Percentiles rank a stretch among this genome's conserved stretches.
phyloP scores from a whole-genome alignment of 2,113 vertebrate species.

The Strigops habroptila region DNA sequence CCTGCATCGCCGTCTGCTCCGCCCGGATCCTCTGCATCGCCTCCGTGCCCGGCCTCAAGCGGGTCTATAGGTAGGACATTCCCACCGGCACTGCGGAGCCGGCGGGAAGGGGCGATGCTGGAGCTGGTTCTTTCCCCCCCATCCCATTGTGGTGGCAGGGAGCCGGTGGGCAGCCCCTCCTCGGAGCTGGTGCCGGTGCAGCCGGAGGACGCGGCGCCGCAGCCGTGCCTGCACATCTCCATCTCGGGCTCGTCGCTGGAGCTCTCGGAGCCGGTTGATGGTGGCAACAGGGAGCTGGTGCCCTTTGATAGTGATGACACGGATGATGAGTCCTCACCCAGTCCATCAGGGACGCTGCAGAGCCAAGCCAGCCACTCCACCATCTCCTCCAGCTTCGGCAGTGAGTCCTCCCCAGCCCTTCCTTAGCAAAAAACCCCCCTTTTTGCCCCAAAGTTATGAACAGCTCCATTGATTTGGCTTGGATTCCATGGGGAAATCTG shows the following conservation, averaged over 20 bases:
- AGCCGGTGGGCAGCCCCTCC: slow-evolving; percentile 58
- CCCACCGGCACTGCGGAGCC: not conserved
- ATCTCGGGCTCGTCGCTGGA: slow-evolving; percentile 91
- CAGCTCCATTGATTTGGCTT: not conserved
- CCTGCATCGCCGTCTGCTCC: slow-evolving; percentile 96
- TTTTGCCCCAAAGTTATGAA: not conserved
- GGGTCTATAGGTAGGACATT: slow-evolving; percentile 42
- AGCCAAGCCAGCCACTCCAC: slow-evolving; percentile 97
- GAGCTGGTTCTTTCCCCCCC: not conserved
- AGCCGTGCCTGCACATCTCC: slow-evolving; percentile 93
- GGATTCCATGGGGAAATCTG: not conserved
- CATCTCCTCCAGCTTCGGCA: slow-evolving; percentile 94
- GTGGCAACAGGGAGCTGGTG: slow-evolving; percentile 81
- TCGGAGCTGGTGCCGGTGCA: not conserved
- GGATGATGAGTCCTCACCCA: slow-evolving; percentile 94
- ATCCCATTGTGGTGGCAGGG: slow-evolving; percentile 62
- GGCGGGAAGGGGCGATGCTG: not conserved
- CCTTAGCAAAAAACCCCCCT: fast-evolving
- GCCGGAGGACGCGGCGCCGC: slow-evolving; percentile 56
- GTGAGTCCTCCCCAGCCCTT: slow-evolving; percentile 72
- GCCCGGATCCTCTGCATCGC: slow-evolving; percentile 96
- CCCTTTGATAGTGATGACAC: slow-evolving; percentile 96
- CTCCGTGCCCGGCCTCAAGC: slow-evolving; percentile 91
- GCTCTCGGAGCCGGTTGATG: slow-evolving; percentile 77
- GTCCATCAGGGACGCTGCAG: slow-evolving; percentile 93